A percentile compares a stretch with the other conserved stretches of the same genome.
Conservation (phyloP, 1,140 invertebrate genomes). For the Pinna nobilis region DNA sequence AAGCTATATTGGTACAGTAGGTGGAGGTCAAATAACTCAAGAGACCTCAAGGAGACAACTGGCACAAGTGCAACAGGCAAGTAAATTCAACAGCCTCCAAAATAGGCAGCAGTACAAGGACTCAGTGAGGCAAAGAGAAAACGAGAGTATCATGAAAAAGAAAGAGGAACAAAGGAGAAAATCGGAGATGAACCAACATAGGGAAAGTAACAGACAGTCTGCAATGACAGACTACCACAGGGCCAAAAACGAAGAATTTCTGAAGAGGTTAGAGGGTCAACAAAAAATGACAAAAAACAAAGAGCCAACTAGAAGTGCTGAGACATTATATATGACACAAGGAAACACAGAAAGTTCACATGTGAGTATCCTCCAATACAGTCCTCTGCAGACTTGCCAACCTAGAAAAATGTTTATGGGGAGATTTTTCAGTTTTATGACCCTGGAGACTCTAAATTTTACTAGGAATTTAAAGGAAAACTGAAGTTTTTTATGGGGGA, state of each 20-base stretch:
- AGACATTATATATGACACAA: too few relatives aligned
- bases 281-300: not conserved
- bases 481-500: too few relatives aligned
- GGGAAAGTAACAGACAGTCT: not conserved
- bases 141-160: constrained; percentile 2
- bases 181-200: not conserved
- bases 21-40: constrained; percentile 5
- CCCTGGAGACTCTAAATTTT: too few relatives aligned
- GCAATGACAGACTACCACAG: not conserved
- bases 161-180: constrained; percentile 7
- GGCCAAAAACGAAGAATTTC: constrained; percentile 2
- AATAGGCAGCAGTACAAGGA: not conserved
- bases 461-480: too few relatives aligned
- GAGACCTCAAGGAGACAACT: not conserved
- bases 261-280: not conserved
- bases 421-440: too few relatives aligned
- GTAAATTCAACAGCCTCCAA: constrained; percentile 5
- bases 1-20: constrained; percentile 10
- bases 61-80: not conserved
- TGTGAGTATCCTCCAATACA: too few relatives aligned
- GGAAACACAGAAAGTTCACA: too few relatives aligned
- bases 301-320: not conserved
- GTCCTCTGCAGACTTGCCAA: too few relatives aligned
- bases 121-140: not conserved
- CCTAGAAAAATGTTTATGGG: too few relatives aligned